Evolutionary conservation across 2,797 vertebrate species (phyloP).

Genomic region (Lagocephalus sceleratus): DNA sequence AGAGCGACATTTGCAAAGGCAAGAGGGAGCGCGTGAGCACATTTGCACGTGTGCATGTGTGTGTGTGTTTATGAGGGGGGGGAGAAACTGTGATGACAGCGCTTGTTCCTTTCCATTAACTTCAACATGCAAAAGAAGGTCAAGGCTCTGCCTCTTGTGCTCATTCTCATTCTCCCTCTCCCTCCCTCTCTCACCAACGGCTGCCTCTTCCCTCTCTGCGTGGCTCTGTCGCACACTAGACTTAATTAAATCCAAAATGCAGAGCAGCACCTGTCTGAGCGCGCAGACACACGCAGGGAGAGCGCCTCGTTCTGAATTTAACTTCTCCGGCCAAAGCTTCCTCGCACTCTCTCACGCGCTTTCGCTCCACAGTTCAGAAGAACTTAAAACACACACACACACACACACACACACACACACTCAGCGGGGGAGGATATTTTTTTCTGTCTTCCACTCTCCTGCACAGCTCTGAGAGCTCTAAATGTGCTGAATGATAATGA

Average conservation of each 20-base stretch:
- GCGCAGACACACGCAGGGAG: constrained; percentile 12
- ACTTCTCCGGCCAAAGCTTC: constrained; percentile 19
- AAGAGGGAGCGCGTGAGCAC: constrained; percentile 25
- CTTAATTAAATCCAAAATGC: constrained; percentile 61
- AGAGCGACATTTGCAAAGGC: constrained; percentile 34
- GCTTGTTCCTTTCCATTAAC: constrained; percentile 72
- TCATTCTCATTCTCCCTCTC: constrained; percentile 21
- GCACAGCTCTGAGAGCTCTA: constrained; percentile 56
- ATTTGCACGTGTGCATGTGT: constrained; percentile 32
- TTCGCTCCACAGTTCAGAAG: constrained; percentile 8
- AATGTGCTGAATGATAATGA: constrained; percentile 40
- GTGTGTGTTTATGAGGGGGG: constrained; percentile 8
- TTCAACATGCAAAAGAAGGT: constrained; percentile 75
- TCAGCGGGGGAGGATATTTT: constrained; percentile 52
- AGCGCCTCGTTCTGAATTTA: constrained; percentile 34
- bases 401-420: constrained; percentile 15
- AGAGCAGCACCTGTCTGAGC: constrained; percentile 51
- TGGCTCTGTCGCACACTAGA: constrained; percentile 39
- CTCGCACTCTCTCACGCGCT: not conserved
- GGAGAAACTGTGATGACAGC: constrained; percentile 55
- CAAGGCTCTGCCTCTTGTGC: constrained; percentile 49
- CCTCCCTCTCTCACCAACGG: constrained; percentile 30
- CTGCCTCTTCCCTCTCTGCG: constrained; percentile 27
- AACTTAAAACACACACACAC: too few relatives aligned
- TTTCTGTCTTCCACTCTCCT: constrained; percentile 54